Percentiles rank a stretch among this genome's conserved stretches.
phyloP scores from a whole-genome alignment of 2,113 vertebrate species.

The Amphilophus citrinellus region DNA sequence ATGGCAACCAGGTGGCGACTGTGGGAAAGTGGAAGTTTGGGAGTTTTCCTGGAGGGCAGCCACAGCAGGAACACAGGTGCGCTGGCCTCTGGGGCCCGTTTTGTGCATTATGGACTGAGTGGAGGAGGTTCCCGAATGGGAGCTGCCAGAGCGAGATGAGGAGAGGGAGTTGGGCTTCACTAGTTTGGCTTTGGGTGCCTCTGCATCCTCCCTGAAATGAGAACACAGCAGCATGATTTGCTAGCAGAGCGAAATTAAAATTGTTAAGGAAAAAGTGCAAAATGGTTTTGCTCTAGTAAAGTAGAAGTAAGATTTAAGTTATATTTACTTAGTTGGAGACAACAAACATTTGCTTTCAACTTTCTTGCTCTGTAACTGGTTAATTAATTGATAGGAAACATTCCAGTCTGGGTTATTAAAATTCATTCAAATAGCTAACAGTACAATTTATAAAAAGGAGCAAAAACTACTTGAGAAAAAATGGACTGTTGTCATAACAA shows the following conservation, averaged over 20 bases:
- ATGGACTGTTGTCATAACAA: background rate
- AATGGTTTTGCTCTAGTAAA: background rate
- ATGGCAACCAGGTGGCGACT: conserved; percentile 66
- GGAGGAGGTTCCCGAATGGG: conserved; percentile 90
- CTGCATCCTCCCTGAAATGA: conserved; percentile 89
- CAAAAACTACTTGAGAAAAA: background rate
- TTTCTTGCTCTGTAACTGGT: background rate
- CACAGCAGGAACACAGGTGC: conserved; percentile 68
- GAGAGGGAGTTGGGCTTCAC: conserved; percentile 91
- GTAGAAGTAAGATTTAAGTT: background rate
- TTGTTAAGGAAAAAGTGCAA: background rate
- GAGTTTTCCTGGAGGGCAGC: conserved; percentile 52
- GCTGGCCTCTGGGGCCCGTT: conserved; percentile 79
- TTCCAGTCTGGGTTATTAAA: background rate
- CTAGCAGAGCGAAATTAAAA: background rate
- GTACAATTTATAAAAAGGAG: background rate
- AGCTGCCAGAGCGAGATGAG: conserved; percentile 89
- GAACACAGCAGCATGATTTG: background rate
- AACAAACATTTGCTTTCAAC: background rate
- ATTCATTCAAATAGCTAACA: background rate
- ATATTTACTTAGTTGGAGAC: too few species aligned
- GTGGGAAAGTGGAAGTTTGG: conserved; percentile 68
- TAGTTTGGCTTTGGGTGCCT: conserved; percentile 91
- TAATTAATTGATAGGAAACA: background rate
- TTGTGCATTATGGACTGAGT: conserved; percentile 90